Evolutionary conservation across 2,888 invertebrate species (phyloP).

Genomic region (Abrostola triplasia): DNA sequence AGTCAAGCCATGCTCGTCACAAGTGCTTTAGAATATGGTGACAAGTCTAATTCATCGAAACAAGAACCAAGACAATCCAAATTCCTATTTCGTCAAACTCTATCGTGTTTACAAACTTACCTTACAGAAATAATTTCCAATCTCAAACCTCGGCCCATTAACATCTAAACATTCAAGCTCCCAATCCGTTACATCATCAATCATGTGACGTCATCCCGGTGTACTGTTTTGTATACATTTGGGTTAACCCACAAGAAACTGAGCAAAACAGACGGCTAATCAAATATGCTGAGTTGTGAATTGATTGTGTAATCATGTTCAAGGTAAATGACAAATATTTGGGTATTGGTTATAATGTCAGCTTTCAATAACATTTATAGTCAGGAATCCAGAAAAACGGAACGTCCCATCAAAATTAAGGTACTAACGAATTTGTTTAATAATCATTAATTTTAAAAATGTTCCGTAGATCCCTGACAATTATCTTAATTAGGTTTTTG

Average conservation of each 20-base stretch:
- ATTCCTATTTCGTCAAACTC: too few relatives aligned
- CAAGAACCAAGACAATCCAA: too few relatives aligned
- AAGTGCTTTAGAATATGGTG: too few relatives aligned
- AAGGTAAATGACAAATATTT: slow-evolving; percentile 1
- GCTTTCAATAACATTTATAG: too few relatives aligned
- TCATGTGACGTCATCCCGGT: slow-evolving; percentile 48
- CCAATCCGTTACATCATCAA: slow-evolving; percentile 42
- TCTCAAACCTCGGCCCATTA: slow-evolving; percentile 13
- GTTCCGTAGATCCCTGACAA: too few relatives aligned
- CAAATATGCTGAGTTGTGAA: slow-evolving; percentile 35
- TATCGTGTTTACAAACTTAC: not conserved
- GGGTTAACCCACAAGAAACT: slow-evolving; percentile 24
- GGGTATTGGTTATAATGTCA: not conserved
- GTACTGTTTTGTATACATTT: slow-evolving; percentile 52
- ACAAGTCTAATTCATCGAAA: too few relatives aligned
- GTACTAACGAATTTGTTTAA: too few relatives aligned
- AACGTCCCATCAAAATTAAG: too few relatives aligned
- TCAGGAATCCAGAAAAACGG: too few relatives aligned
- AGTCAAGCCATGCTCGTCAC: too few relatives aligned
- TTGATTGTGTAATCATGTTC: slow-evolving; percentile 17
- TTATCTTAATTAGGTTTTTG: too few relatives aligned
- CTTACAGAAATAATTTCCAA: not conserved
- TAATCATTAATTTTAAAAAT: too few relatives aligned
- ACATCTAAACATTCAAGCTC: slow-evolving; percentile 26
- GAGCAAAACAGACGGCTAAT: slow-evolving; percentile 3